Evolutionary conservation across 2,797 vertebrate genomes (phyloP), one percentile per base, ranked within the genome.

Genomic region (Rhinella marina): DNA sequence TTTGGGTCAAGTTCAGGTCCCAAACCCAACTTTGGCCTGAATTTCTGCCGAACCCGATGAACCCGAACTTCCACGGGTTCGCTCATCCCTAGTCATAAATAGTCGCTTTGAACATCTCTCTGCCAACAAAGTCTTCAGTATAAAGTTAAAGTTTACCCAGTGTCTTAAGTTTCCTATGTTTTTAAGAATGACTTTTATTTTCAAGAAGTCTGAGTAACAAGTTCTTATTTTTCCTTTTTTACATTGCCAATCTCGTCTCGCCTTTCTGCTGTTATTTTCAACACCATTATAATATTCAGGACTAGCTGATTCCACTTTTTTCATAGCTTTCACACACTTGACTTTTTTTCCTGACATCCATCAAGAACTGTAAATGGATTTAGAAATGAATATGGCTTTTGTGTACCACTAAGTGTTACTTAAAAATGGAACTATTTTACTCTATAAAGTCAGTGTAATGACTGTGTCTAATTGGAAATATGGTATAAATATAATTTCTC

Each of bases 301-400:
- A 84, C 83, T 84, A 50, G 56, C 83, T 50, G 54, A 61, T n/a
- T 62, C 23, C 7, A 72, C 29, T 25, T 85, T 73, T 77, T 84
- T 62, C 68, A 25, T 84, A 75, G 50, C 50, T 83, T 83, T 84
- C 82, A 84, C 82, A 59, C 72, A 76, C 32, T 85, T 75, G 27
- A 75, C 57, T 85, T 85, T 85, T 57, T 27, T 32, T 84, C 41
- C 56, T 75, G 70, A 72, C 57, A 85, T 85, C 72, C 57, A 85
- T 76, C 83, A 85, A 62, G 57, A 85, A 62, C 83, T 85, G 72
- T 85, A 76, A 85, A 76, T 85, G 73, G 70, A 59, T 85, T 85
- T 27, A n/a, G 70, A 76, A 76, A 85, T 76, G 6, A 41, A 77
- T 76, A 23, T 29, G 61, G 23, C 83, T 76, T 77, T 77, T 41